phyloP scores from a whole-genome alignment of 2,888 invertebrate genomes.

The Camptogramma bilineatum region DNA sequence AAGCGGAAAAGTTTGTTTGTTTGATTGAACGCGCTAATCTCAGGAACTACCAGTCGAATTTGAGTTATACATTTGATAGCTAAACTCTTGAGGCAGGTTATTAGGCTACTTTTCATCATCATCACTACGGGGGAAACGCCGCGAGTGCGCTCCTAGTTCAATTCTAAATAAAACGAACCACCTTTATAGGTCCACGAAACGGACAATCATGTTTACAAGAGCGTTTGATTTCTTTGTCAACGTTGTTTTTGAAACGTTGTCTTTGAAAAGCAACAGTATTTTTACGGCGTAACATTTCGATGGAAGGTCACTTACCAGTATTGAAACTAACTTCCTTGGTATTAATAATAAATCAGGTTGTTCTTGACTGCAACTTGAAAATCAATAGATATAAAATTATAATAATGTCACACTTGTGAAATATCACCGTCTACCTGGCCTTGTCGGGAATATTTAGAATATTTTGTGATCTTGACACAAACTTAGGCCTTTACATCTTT shows the following conservation, averaged over 20 bases:
- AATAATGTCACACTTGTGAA: neutral
- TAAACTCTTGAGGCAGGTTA: no score
- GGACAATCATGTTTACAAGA: constrained; percentile 48
- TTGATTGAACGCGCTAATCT: no score
- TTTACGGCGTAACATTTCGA: constrained; percentile 13
- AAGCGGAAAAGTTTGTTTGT: no score
- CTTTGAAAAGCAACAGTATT: constrained; percentile 36
- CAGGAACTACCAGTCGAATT: no score
- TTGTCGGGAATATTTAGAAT: constrained; percentile 1
- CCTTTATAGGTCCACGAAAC: constrained; percentile 41
- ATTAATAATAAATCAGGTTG: constrained; percentile 5
- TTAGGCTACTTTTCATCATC: no score
- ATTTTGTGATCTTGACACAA: neutral
- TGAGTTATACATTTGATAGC: no score
- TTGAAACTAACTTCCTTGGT: constrained; percentile 5
- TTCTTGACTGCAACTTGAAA: constrained; percentile 8
- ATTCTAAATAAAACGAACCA: constrained; percentile 16
- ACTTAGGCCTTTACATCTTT: no score
- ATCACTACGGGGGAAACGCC: no score
- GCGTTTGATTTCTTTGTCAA: constrained; percentile 45
- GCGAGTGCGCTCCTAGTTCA: no score
- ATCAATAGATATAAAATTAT: constrained; percentile 1
- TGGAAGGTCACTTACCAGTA: constrained; percentile 10
- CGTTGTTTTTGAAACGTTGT: constrained; percentile 51
- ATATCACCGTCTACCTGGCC: neutral